phyloP scores from a whole-genome alignment of 2,113 vertebrate species.

The Amazona vittata region DNA sequence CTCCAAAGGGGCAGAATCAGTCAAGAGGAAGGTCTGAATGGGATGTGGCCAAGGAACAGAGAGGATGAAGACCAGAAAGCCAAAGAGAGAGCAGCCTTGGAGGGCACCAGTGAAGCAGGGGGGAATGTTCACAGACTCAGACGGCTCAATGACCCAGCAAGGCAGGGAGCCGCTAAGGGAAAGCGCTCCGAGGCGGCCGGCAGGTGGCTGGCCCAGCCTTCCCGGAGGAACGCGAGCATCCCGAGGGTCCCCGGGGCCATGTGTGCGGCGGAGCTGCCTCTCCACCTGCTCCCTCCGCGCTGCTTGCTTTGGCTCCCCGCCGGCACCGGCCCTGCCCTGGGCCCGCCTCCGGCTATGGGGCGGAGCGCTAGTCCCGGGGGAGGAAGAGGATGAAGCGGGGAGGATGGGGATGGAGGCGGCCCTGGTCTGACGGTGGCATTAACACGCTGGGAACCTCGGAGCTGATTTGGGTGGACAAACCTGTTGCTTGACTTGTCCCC shows the following conservation, averaged over 20 bases:
- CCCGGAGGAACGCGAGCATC: background rate
- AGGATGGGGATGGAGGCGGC: fast-evolving
- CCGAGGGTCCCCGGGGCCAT: background rate
- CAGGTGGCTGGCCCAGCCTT: background rate
- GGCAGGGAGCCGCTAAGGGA: background rate
- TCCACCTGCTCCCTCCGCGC: constrained; percentile 41
- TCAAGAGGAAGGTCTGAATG: background rate
- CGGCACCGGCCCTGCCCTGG: background rate
- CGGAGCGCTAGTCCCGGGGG: constrained; percentile 25
- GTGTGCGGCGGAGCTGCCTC: fast-evolving
- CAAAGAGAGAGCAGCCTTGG: background rate
- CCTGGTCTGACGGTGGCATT: fast-evolving
- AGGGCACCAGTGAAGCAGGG: background rate
- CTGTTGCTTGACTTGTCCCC: background rate
- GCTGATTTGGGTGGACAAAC: background rate
- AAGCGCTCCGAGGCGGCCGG: fast-evolving
- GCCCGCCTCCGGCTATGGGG: constrained; percentile 47
- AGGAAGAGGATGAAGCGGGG: background rate
- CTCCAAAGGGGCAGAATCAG: background rate
- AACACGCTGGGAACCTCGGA: background rate
- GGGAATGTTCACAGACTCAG: background rate
- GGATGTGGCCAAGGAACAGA: background rate
- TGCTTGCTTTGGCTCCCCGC: background rate
- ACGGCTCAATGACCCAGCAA: background rate
- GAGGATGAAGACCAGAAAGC: background rate